Evolutionary conservation across 2,888 invertebrate species (phyloP), one percentile per base, ranked within the genome.

Genomic region (Melieria omissa): DNA sequence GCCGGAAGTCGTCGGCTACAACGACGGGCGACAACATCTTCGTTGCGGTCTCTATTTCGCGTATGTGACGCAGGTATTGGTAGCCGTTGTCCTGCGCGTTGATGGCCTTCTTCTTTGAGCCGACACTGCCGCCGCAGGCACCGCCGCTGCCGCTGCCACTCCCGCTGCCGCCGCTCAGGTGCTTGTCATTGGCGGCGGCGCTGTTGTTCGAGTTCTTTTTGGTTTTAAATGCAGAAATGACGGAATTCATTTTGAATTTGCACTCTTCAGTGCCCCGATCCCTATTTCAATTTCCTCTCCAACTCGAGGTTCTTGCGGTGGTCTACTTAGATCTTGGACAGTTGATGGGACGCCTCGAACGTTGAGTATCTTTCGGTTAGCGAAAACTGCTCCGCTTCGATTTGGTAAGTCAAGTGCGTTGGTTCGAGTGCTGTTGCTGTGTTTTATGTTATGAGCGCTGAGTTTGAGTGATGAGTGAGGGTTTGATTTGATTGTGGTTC

Each of bases 151-250:
- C 74, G 70, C 72, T 74, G 68, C 74, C 73, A 29, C 75, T 73
- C 77, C n/a, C 55, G 71, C 75, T 42, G 52, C 70, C 69, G 58
- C 67, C 70, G 46, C 29, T 72, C 5, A 71, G 66, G 62, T 75
- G 71, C 45, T 74, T 73, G 7, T 73, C 58, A 41, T 49, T 67
- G 60, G 64, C 73, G n/a, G 75, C 72, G 29, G 70, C 65, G 54
- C 67, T 74, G 70, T 74, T 80, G 73, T 76, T 79, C 9, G 76
- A 66, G 68, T 77, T 79, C 78, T 86, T 87, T 78, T 84, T 86
- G 58, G 83, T 77, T 76, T 87, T 87, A 81, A 87, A 87, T 80
- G 87, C 87, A 76, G 86, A 87, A 77, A 87, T 87, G 76, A 87
- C 87, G 72, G 87, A 87, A 82, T 87, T 87, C 87, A 87, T 87